A percentile compares a stretch with the other conserved stretches of the same genome.
These are phyloP conservation scores for Diacarnus erythraeanus DNA, from an alignment of 37 sponge, comb jelly and placozoan genomes.

Conservation along the genomic window DNA sequence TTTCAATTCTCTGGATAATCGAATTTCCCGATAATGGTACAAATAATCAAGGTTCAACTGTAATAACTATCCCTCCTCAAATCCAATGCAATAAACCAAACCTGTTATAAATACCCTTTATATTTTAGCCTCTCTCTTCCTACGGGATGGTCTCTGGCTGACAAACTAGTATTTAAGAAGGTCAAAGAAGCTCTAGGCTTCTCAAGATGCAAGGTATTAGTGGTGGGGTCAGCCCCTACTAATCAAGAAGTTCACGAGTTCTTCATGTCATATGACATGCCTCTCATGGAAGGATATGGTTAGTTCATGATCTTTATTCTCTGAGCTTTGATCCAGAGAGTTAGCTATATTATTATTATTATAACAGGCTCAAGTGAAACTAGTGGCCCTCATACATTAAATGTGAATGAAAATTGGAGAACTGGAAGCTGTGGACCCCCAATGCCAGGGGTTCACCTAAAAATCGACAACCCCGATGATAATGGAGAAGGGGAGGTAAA, in stretches of 20 bases:
- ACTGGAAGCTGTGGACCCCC: slow-evolving; percentile 67
- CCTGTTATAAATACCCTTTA: background rate
- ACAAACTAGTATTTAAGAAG: slow-evolving; percentile 64
- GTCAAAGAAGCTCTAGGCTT: slow-evolving; percentile 61
- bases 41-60: too few relatives aligned
- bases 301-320: background rate
- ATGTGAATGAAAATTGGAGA: slow-evolving; percentile 58
- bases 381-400: slow-evolving; percentile 56
- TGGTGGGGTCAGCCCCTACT: slow-evolving; percentile 34
- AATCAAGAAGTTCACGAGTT: slow-evolving; percentile 57
- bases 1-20: too few relatives aligned
- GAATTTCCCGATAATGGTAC: too few relatives aligned
- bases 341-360: background rate
- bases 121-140: slow-evolving; percentile 49
- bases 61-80: background rate
- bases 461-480: slow-evolving; percentile 77
- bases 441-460: slow-evolving; percentile 59
- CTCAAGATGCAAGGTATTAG: slow-evolving; percentile 31
- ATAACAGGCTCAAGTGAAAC: slow-evolving; percentile 83
- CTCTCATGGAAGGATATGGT: slow-evolving; percentile 89
- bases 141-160: slow-evolving; percentile 65
- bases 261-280: slow-evolving; percentile 88
- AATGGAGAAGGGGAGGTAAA: slow-evolving; percentile 92
- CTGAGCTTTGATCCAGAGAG: too few relatives aligned
- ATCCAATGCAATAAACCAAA: background rate